Percentiles rank a stretch among this genome's conserved stretches.
phyloP scores from a whole-genome alignment of 2,888 invertebrate genomes.

The Amaurobius ferox region DNA sequence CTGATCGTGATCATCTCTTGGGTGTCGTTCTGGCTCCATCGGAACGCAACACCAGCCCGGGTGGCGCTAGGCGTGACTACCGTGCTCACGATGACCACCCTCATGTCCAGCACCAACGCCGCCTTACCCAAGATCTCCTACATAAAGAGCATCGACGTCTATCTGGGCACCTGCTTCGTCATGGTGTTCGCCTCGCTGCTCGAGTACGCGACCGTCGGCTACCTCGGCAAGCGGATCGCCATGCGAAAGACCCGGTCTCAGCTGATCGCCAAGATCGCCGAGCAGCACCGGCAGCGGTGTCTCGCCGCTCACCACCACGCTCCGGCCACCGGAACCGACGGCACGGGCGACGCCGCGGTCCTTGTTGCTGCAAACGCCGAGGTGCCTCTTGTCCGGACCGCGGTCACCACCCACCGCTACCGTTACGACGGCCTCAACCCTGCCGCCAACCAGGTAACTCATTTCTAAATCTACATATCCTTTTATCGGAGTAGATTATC shows the following conservation, averaged over 20 bases:
- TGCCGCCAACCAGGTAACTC: conserved; percentile 31
- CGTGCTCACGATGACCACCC: conserved; percentile 77
- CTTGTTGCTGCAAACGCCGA: conserved; percentile 36
- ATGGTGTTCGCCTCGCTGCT: conserved; percentile 79
- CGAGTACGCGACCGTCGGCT: conserved; percentile 76
- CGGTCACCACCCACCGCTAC: conserved; percentile 57
- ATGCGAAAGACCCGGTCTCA: conserved; percentile 74
- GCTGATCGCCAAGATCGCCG: conserved; percentile 73
- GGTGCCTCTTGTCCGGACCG: conserved; percentile 61
- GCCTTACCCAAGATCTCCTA: conserved; percentile 79
- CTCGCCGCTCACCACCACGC: conserved; percentile 13
- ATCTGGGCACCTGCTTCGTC: conserved; percentile 78
- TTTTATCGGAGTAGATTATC: no score
- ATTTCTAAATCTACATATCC: no score
- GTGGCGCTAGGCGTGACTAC: conserved; percentile 75
- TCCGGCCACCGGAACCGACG: not conserved
- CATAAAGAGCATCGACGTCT: conserved; percentile 78
- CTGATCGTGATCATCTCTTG: conserved; percentile 75
- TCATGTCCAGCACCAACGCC: conserved; percentile 76
- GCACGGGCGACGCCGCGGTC: conserved; percentile 16
- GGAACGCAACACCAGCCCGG: conserved; percentile 75
- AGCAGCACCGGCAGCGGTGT: conserved; percentile 70
- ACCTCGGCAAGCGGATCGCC: conserved; percentile 75
- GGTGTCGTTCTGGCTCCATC: conserved; percentile 75
- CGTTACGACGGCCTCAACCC: conserved; percentile 24